Conservation (phyloP, 2,113 vertebrate genomes). For the Sebastes fasciatus region DNA sequence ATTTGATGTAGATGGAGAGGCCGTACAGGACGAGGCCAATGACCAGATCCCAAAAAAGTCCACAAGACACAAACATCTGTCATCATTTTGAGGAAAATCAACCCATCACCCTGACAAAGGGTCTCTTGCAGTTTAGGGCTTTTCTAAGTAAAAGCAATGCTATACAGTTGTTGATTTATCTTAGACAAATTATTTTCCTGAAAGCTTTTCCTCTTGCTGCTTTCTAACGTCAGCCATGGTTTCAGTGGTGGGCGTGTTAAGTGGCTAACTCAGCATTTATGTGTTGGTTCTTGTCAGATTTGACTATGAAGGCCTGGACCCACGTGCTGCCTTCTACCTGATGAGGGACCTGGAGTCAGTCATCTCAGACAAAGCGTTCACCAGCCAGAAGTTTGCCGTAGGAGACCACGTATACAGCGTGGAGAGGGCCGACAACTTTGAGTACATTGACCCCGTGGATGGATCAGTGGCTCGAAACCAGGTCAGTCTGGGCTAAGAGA, state of each 20-base stretch:
- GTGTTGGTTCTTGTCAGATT: constrained; percentile 84
- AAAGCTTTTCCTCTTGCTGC: not conserved
- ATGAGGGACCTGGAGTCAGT: constrained; percentile 95
- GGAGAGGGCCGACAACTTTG: constrained; percentile 95
- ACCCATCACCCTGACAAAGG: not conserved
- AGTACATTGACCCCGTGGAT: constrained; percentile 98
- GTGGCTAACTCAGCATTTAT: not conserved
- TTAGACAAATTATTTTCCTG: too few species aligned
- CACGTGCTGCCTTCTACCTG: constrained; percentile 91
- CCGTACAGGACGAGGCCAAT: constrained; percentile 10
- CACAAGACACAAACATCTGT: constrained; percentile 16
- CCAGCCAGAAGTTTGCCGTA: constrained; percentile 95
- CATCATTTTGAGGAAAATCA: constrained; percentile 15
- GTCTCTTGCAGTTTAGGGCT: not conserved
- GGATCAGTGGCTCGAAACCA: constrained; percentile 96
- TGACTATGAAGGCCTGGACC: constrained; percentile 97
- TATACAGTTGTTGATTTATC: not conserved
- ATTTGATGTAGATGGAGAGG: constrained; percentile 47
- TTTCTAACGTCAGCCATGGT: not conserved
- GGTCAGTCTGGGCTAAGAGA: constrained; percentile 82
- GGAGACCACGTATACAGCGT: constrained; percentile 93
- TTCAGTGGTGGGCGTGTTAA: not conserved
- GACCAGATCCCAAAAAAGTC: constrained; percentile 23
- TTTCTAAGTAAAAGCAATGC: not conserved
- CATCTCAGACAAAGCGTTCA: constrained; percentile 93